A percentile compares a stretch with the other conserved stretches of the same genome.
Evolutionary conservation across 2,113 vertebrate genomes (phyloP).

Genomic region (Craseonycteris thonglongyai): DNA sequence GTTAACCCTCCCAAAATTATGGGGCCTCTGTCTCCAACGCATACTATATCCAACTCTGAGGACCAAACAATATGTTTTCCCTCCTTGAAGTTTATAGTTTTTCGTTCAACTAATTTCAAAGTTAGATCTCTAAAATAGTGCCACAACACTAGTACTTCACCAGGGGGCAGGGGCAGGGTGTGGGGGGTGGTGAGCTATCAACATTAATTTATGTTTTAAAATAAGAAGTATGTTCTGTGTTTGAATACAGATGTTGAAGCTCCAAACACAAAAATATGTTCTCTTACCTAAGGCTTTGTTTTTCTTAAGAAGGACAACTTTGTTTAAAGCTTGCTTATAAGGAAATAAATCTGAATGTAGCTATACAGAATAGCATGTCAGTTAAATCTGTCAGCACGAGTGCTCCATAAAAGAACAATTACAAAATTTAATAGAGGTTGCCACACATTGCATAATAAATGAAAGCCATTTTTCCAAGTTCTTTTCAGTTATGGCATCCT

Average conservation of each 20-base stretch:
- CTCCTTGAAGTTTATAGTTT: not conserved
- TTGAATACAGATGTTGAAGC: not conserved
- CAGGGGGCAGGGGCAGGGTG: no score
- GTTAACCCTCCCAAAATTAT: not conserved
- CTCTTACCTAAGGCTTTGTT: not conserved
- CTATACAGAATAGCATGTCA: not conserved
- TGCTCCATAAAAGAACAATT: not conserved
- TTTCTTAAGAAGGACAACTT: constrained; percentile 4
- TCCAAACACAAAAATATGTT: not conserved
- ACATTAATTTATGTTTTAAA: constrained; percentile 31
- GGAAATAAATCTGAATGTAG: not conserved
- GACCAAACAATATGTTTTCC: not conserved
- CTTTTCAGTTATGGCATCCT: not conserved
- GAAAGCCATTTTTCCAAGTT: not conserved
- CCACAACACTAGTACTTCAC: not conserved
- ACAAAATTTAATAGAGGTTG: not conserved
- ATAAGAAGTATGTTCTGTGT: not conserved
- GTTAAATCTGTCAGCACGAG: not conserved
- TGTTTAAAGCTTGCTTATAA: constrained; percentile 19
- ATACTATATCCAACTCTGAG: not conserved
- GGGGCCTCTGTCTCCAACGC: not conserved
- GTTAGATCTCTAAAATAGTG: constrained; percentile 8
- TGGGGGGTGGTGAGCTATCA: not conserved
- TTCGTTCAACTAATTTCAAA: constrained; percentile 32
- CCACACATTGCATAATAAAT: not conserved